These are phyloP conservation scores for Psittacara wagleri DNA, from an alignment of 2,113 vertebrate species.

Conservation along the genomic window DNA sequence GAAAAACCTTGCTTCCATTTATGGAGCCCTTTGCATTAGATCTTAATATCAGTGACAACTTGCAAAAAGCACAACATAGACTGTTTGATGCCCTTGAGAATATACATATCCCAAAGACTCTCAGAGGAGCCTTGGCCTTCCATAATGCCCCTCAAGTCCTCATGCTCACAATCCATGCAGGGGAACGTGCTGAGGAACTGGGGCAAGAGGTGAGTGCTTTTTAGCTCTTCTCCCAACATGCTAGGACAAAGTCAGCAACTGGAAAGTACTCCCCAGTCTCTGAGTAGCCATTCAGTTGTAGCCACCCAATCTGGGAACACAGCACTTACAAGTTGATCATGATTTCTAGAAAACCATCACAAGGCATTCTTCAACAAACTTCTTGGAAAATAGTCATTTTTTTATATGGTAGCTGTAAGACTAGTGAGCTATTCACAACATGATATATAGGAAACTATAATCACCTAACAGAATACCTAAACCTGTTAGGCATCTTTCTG, in stretches of 20 bases:
- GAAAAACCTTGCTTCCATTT: background rate
- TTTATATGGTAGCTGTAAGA: background rate
- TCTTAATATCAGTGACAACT: background rate
- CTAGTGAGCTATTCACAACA: background rate
- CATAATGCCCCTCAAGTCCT: background rate
- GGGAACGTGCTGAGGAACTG: fast-evolving
- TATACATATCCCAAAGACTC: fast-evolving
- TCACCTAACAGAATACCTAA: background rate
- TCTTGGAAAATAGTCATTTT: background rate
- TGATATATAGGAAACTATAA: background rate
- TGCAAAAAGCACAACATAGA: fast-evolving
- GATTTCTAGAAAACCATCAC: background rate
- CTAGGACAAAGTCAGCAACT: background rate
- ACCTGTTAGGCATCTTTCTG: background rate
- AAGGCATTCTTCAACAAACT: background rate
- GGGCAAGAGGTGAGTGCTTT: fast-evolving
- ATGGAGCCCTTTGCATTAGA: background rate
- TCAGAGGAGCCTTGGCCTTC: background rate
- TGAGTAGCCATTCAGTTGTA: background rate
- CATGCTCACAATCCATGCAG: background rate
- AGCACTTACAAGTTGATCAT: background rate
- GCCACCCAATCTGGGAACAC: background rate
- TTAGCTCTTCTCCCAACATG: background rate
- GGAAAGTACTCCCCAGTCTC: background rate
- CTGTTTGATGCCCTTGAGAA: background rate